Evolutionary conservation across 2,888 invertebrate species (phyloP).

Genomic region (Sericinus montela): DNA sequence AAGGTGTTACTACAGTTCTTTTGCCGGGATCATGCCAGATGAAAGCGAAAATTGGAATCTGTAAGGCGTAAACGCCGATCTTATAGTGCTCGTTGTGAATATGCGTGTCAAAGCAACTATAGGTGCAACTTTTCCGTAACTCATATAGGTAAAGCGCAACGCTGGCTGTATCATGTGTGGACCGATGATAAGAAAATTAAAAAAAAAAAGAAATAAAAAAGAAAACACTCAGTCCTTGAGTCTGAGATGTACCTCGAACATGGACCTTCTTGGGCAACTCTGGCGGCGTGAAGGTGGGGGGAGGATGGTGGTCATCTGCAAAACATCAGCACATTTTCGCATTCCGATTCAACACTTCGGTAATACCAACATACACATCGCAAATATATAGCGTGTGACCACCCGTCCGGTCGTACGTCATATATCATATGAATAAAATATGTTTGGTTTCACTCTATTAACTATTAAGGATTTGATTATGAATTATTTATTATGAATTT

Average conservation of each 20-base stretch:
- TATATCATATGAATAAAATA: conserved; percentile 23
- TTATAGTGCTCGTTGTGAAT: conserved; percentile 65
- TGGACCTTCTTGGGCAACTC: conserved; percentile 99
- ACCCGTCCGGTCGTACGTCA: conserved; percentile 26
- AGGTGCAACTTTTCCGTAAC: conserved; percentile 65
- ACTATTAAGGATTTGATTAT: background rate
- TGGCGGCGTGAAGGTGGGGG: conserved; percentile 98
- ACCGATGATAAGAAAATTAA: conserved; percentile 57
- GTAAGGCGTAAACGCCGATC: conserved; percentile 31
- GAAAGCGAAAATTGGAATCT: conserved; percentile 46
- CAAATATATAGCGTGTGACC: conserved; percentile 56
- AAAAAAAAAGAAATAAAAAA: conserved; percentile 38
- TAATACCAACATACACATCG: conserved; percentile 61
- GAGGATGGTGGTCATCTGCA: conserved; percentile 98
- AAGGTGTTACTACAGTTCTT: conserved; percentile 39
- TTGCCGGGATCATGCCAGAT: conserved; percentile 66
- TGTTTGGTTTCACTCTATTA: conserved; percentile 45
- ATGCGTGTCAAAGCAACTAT: conserved; percentile 77
- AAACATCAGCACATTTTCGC: conserved; percentile 86
- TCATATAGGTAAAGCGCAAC: conserved; percentile 65
- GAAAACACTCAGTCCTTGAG: conserved; percentile 68
- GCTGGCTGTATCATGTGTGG: conserved; percentile 61
- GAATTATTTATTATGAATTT: no score
- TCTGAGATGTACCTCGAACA: conserved; percentile 90
- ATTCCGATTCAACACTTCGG: conserved; percentile 75